phyloP scores from a whole-genome alignment of 2,113 vertebrate genomes.

The Neotoma lepida region DNA sequence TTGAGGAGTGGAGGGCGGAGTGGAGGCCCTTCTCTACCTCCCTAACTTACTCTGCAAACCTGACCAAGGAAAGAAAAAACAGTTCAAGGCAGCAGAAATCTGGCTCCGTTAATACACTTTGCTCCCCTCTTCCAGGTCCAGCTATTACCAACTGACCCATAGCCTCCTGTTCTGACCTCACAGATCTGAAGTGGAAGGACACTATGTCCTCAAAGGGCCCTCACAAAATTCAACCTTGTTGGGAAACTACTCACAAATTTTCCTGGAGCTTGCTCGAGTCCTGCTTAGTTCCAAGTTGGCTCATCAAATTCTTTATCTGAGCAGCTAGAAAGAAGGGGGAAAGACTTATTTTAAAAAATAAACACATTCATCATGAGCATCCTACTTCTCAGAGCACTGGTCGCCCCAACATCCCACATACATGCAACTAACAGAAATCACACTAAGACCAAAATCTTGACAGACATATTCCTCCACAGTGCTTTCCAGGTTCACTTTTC shows the following conservation, averaged over 20 bases:
- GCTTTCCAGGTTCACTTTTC: neutral
- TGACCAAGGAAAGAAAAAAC: neutral
- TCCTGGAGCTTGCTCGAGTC: constrained; percentile 95
- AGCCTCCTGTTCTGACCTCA: constrained; percentile 3
- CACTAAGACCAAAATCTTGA: constrained; percentile 24
- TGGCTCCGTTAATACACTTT: neutral
- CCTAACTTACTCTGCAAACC: constrained; percentile 24
- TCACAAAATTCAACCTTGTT: constrained; percentile 5
- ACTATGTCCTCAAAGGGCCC: neutral
- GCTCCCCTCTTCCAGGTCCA: neutral
- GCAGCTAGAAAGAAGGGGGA: constrained; percentile 86
- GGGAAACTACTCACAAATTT: constrained; percentile 90
- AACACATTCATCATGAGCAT: constrained; percentile 49
- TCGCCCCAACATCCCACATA: neutral
- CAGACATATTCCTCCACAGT: neutral
- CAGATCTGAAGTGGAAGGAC: neutral
- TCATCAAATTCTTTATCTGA: constrained; percentile 96
- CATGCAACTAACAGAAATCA: constrained; percentile 29
- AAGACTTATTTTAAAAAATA: constrained; percentile 57
- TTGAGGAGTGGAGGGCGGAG: neutral
- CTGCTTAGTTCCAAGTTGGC: constrained; percentile 94
- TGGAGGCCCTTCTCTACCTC: neutral
- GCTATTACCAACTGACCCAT: neutral
- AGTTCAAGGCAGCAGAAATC: neutral
- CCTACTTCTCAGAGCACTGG: constrained; percentile 9